Conservation (phyloP, 2,113 vertebrate species). For the Melanostigma gelatinosum region DNA sequence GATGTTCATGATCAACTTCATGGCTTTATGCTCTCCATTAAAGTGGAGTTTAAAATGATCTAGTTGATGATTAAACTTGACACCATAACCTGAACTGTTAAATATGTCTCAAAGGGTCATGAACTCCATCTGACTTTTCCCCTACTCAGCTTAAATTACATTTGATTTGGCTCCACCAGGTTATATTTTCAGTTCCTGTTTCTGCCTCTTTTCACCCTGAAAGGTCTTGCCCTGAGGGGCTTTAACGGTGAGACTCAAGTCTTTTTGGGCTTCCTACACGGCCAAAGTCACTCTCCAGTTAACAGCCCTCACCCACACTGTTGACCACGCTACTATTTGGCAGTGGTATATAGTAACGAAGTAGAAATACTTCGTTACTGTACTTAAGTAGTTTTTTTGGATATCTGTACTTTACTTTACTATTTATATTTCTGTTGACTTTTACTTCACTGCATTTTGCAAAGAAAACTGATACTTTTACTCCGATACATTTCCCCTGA, state of each 20-base stretch:
- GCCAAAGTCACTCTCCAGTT: not conserved
- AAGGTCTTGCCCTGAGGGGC: not conserved
- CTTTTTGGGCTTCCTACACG: not conserved
- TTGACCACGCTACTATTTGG: constrained; percentile 35
- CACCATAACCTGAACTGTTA: not conserved
- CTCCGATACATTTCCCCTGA: no score
- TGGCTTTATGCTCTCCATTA: not conserved
- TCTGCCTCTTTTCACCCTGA: not conserved
- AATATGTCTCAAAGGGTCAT: not conserved
- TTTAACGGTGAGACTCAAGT: not conserved
- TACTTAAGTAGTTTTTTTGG: no score
- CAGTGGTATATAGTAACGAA: no score
- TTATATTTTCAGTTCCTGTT: constrained; percentile 17
- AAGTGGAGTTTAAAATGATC: not conserved
- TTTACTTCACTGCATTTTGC: no score
- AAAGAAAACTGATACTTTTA: no score
- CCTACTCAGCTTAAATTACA: not conserved
- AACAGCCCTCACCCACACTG: constrained; percentile 15
- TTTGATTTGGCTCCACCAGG: constrained; percentile 12
- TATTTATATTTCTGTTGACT: no score
- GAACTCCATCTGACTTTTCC: constrained; percentile 7
- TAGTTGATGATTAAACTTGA: constrained; percentile 20
- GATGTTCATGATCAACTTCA: not conserved
- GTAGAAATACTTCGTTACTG: no score
- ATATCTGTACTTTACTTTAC: no score